Base-by-base conservation (phyloP, 2,888 invertebrate species). In the Hydroisotoma schaefferi region DNA sequence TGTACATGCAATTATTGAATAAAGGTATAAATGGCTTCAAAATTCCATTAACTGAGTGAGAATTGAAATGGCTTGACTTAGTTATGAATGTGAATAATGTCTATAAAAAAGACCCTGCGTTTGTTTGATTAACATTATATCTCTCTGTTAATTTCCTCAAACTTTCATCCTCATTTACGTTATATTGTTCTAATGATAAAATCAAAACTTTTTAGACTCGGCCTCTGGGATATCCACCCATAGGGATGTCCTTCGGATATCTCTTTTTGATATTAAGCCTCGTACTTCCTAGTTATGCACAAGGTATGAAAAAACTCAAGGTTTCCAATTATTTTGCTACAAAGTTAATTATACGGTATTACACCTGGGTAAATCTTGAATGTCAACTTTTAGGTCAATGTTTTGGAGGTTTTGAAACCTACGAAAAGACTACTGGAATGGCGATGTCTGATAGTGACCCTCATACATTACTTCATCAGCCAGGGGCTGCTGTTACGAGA, bases 321-420 rank as follows among this genome's bases (percentile, higher is more conserved):
- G 46, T 46, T 46, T 15, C 37, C 10, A 12, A 33, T 33, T 33
- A 33, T 15, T 33, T 15, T 15, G 37, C 37, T n/a, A n/a, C n/a
- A n/a, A n/a, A n/a, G n/a, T n/a, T n/a, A n/a, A n/a, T n/a, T n/a
- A n/a, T n/a, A n/a, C n/a, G n/a, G n/a, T n/a, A n/a, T n/a, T n/a
- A n/a, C n/a, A n/a, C n/a, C n/a, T 33, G 33, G 33, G 15, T 33
- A 15, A 33, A 33, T 33, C 33, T 33, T 8, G 8, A 15, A 10
- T 10, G 15, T 33, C 3, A 20, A 23, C n/a, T 40, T 40, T 40
- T 56, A 76, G 76, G 73, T 49, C 74, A 76, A 71, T 78, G 78
- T 70, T 78, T 78, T 67, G 78, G 78, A 8, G 78, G 78, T 10
- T 76, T 77, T 37, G 76, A 78, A 68, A 76, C 78, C 2, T 78